A percentile compares a stretch with the other conserved stretches of the same genome.
phyloP scores from a whole-genome alignment of 2,888 invertebrate genomes.

The Papilio elwesi region DNA sequence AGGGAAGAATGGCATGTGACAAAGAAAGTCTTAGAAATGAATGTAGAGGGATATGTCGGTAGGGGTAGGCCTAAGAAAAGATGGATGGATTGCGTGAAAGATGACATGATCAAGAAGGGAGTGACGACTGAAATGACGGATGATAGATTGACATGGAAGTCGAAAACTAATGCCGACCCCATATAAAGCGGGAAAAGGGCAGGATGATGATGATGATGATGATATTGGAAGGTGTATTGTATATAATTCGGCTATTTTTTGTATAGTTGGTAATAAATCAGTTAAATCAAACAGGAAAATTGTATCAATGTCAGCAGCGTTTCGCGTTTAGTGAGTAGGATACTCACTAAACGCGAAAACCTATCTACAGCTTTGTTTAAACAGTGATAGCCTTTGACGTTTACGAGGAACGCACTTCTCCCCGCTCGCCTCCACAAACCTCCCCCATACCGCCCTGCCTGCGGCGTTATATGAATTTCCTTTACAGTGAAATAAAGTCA shows the following conservation, averaged over 20 bases:
- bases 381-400: slow-evolving; percentile 72
- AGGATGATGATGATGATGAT: no score
- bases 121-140: no score
- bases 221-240: no score
- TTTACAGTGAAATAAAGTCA: slow-evolving; percentile 24
- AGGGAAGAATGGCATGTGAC: no score
- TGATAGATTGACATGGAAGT: no score
- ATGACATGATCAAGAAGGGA: no score
- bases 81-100: no score
- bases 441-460: slow-evolving; percentile 32
- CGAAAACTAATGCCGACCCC: no score
- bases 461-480: slow-evolving; percentile 18
- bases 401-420: slow-evolving; percentile 76
- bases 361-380: slow-evolving; percentile 59
- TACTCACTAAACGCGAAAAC: slow-evolving; percentile 15
- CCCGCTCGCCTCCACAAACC: slow-evolving; percentile 44
- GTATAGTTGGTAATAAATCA: neutral
- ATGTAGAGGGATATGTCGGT: no score
- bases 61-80: no score
- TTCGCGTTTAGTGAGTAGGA: slow-evolving; percentile 25
- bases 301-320: neutral
- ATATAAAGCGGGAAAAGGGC: no score
- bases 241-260: neutral
- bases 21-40: no score
- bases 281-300: neutral